Evolutionary conservation across 92 coral and sea anemone species (phyloP).

Genomic region (Ricordea florida): DNA sequence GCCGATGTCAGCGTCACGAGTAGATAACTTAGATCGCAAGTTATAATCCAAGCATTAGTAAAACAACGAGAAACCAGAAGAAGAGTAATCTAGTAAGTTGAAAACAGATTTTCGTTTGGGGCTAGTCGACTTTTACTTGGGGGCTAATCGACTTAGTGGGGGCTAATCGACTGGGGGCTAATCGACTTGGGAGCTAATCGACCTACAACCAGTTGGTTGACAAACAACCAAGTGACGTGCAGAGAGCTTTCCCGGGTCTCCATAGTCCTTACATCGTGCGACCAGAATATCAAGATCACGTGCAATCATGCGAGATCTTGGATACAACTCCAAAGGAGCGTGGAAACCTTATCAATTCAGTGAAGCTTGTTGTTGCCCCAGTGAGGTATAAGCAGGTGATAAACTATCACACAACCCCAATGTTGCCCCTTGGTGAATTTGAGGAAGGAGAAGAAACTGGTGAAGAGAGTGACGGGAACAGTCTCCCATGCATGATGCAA

Average conservation of each 20-base stretch:
- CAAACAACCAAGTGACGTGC: conserved; percentile 43
- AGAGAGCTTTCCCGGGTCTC: conserved; percentile 43
- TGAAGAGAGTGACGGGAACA: background rate
- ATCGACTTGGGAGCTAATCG: no score
- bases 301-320: background rate
- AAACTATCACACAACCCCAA: background rate
- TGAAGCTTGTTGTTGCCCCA: conserved; percentile 1
- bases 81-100: no score
- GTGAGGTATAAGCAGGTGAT: background rate
- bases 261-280: conserved; percentile 39
- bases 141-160: no score
- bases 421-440: background rate
- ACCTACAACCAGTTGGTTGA: conserved; percentile 7
- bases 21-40: no score
- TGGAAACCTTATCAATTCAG: background rate
- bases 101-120: no score
- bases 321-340: conserved; percentile 22
- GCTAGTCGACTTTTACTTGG: no score
- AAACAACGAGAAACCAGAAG: no score
- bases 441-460: background rate
- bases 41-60: no score
- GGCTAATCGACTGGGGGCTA: no score
- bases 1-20: no score
- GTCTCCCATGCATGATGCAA: no score
- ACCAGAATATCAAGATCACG: conserved; percentile 23